phyloP scores from a whole-genome alignment of 2,888 invertebrate species.

The Mystacides longicornis region DNA sequence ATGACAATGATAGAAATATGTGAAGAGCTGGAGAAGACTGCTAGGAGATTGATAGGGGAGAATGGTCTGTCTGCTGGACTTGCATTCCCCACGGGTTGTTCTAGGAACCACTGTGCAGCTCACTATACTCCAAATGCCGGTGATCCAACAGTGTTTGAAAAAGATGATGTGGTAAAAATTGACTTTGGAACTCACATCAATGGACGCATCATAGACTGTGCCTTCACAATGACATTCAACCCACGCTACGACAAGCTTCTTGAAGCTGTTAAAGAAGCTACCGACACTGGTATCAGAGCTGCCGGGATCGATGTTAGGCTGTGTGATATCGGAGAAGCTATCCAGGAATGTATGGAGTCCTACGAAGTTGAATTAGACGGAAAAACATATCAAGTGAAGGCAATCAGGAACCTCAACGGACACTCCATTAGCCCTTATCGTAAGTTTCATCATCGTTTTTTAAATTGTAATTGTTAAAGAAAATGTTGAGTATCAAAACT shows the following conservation, averaged over 20 bases:
- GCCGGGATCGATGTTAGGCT: slow-evolving; percentile 96
- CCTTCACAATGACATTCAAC: slow-evolving; percentile 96
- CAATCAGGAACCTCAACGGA: slow-evolving; percentile 96
- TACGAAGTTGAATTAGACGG: slow-evolving; percentile 97
- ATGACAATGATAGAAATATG: slow-evolving; percentile 99
- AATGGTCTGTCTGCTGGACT: slow-evolving; percentile 90
- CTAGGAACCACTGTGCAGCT: slow-evolving; percentile 98
- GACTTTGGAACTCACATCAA: slow-evolving; percentile 98
- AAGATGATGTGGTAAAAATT: slow-evolving; percentile 97
- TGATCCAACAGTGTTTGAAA: slow-evolving; percentile 87
- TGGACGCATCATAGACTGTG: slow-evolving; percentile 97
- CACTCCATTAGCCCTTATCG: slow-evolving; percentile 99
- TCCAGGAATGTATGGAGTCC: slow-evolving; percentile 99
- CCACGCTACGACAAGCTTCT: slow-evolving; percentile 90
- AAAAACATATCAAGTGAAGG: slow-evolving; percentile 91
- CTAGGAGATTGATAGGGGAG: slow-evolving; percentile 87
- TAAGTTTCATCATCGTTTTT: too few relatives aligned
- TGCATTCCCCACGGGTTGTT: slow-evolving; percentile 97
- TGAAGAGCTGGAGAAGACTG: slow-evolving; percentile 89
- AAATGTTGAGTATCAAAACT: too few relatives aligned
- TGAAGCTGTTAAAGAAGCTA: slow-evolving; percentile 95
- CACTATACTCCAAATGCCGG: slow-evolving; percentile 99
- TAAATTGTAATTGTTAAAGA: too few relatives aligned
- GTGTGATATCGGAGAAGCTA: slow-evolving; percentile 93
- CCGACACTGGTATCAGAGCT: slow-evolving; percentile 93